Percentiles rank a stretch among this genome's conserved stretches.
Evolutionary conservation across 1,140 invertebrate species (phyloP).

Genomic region (Caenorhabditis remanei): DNA sequence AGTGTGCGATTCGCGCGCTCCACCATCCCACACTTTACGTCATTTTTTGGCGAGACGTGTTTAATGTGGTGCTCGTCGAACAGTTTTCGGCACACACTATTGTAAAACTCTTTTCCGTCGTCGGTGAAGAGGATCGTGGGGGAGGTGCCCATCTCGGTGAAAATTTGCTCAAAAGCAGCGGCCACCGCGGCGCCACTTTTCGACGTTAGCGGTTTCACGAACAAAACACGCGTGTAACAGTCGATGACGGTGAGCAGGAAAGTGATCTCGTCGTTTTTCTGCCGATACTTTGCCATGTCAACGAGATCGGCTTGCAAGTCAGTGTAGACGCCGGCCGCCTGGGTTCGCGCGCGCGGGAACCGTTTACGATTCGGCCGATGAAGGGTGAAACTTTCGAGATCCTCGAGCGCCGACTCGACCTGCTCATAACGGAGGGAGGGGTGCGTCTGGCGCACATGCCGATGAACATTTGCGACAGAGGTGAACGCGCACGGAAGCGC

Average conservation of each 20-base stretch:
- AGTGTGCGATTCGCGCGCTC: not conserved
- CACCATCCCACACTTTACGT: not conserved
- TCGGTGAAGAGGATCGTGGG: not conserved
- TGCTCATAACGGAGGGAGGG: not conserved
- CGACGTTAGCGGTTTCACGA: not conserved
- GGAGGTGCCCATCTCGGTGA: not conserved
- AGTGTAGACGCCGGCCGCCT: not conserved
- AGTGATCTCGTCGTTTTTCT: not conserved
- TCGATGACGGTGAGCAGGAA: not conserved
- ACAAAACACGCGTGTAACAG: not conserved
- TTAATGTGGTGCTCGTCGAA: not conserved
- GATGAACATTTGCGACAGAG: not conserved
- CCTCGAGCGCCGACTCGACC: not conserved
- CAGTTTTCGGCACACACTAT: not conserved
- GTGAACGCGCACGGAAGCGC: not conserved
- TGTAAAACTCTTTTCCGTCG: constrained; percentile 17
- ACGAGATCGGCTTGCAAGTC: not conserved
- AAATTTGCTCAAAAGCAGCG: not conserved
- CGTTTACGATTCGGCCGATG: not conserved
- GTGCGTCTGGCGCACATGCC: too few species aligned
- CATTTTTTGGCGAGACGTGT: not conserved
- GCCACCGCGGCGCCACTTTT: not conserved
- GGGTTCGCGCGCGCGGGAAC: not conserved
- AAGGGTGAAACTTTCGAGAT: not conserved
- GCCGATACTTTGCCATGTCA: not conserved